These are phyloP conservation scores for Zaprionus lineosus DNA, from an alignment of 2,888 invertebrate genomes.

Conservation along the genomic window DNA sequence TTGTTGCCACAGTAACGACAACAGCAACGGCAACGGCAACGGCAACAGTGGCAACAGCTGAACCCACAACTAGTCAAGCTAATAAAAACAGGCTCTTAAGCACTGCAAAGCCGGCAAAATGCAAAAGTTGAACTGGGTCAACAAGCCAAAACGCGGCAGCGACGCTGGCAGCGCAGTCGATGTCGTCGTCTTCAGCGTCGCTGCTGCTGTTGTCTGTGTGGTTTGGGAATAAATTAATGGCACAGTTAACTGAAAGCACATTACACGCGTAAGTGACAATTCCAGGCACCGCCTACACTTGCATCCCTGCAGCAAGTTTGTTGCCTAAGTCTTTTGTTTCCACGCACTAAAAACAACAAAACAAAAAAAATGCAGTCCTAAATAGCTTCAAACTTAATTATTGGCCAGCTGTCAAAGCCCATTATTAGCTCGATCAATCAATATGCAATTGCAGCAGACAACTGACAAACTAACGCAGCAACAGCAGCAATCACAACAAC, in stretches of 20 bases:
- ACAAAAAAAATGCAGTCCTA: slow-evolving; percentile 19
- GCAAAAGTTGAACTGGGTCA: slow-evolving; percentile 82
- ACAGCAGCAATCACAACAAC: slow-evolving; percentile 4
- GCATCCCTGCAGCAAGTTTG: slow-evolving; percentile 50
- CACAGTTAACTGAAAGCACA: slow-evolving; percentile 8
- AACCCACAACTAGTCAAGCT: slow-evolving; percentile 69
- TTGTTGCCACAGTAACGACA: slow-evolving; percentile 29
- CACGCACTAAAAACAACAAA: background rate
- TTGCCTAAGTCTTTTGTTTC: slow-evolving; percentile 71
- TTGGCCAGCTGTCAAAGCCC: slow-evolving; percentile 16
- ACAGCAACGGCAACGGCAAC: background rate
- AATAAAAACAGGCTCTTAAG: slow-evolving; percentile 72
- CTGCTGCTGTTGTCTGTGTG: slow-evolving; percentile 28
- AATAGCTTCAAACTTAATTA: slow-evolving; percentile 7
- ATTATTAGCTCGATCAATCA: slow-evolving; percentile 43
- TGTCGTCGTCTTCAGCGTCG: too few relatives aligned
- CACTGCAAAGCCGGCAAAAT: slow-evolving; percentile 79
- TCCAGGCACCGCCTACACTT: slow-evolving; percentile 12
- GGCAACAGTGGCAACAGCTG: slow-evolving; percentile 29
- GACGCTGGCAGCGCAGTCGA: slow-evolving; percentile 36
- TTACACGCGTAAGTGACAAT: slow-evolving; percentile 15
- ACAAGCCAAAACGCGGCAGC: slow-evolving; percentile 75
- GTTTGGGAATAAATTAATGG: slow-evolving; percentile 32
- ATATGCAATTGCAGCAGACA: slow-evolving; percentile 37
- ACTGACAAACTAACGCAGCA: too few relatives aligned